These are phyloP conservation scores for Dynastes grantii DNA, from an alignment of 2,888 invertebrate genomes.

Conservation along the genomic window DNA sequence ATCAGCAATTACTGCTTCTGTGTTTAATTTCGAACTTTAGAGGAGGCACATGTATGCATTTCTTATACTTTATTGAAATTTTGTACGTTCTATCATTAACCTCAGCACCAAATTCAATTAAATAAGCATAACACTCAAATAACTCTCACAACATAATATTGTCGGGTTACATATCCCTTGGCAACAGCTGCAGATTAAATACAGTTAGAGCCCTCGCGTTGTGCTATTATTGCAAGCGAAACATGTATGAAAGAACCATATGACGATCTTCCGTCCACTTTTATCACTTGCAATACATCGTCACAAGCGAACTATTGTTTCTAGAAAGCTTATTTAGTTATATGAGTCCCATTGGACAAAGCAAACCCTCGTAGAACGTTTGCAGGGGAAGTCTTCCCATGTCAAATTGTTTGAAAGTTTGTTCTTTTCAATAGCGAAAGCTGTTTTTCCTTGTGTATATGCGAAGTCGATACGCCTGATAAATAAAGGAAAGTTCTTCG, in stretches of 20 bases:
- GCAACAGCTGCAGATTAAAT: conserved; percentile 22
- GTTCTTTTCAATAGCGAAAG: neutral
- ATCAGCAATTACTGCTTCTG: too few species aligned
- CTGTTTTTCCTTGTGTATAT: conserved; percentile 8
- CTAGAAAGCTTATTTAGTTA: conserved; percentile 42
- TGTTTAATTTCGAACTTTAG: too few species aligned
- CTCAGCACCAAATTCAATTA: too few species aligned
- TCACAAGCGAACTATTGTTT: conserved; percentile 40
- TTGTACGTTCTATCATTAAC: too few species aligned
- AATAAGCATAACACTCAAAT: too few species aligned
- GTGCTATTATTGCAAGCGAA: neutral
- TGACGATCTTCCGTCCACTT: conserved; percentile 34
- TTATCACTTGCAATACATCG: conserved; percentile 24
- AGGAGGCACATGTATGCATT: too few species aligned
- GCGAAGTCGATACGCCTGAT: conserved; percentile 21
- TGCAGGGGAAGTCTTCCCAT: conserved; percentile 14
- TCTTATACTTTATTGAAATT: too few species aligned
- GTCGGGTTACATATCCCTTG: too few species aligned
- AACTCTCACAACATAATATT: too few species aligned
- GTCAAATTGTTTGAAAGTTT: conserved; percentile 40
- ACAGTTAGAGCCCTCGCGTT: neutral
- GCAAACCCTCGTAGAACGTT: conserved; percentile 5
- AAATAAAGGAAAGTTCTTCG: conserved; percentile 17
- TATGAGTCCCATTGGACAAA: conserved; percentile 36
- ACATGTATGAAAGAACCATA: conserved; percentile 21